Evolutionary conservation across 2,888 invertebrate genomes (phyloP).

Genomic region (Ennomos quercinarius): DNA sequence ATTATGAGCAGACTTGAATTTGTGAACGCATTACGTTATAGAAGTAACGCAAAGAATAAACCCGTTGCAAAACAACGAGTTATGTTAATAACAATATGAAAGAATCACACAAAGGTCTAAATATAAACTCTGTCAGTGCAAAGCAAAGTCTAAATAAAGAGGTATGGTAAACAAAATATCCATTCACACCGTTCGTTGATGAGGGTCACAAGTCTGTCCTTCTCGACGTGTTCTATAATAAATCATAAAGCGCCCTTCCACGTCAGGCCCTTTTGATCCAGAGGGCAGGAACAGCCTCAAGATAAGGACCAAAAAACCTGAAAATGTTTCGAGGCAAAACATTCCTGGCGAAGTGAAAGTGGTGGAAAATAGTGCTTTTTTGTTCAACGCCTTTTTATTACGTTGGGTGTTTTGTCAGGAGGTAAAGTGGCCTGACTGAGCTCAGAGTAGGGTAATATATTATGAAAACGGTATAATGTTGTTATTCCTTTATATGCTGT

Average conservation of each 20-base stretch:
- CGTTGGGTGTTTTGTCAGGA: conserved; percentile 7
- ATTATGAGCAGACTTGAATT: no score
- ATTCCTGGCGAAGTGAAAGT: conserved; percentile 16
- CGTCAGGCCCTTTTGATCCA: conserved; percentile 33
- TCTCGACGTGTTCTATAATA: conserved; percentile 35
- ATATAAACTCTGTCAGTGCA: conserved; percentile 12
- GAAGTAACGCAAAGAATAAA: no score
- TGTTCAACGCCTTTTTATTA: conserved; percentile 6
- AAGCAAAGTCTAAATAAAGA: conserved; percentile 28
- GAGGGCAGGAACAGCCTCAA: conserved; percentile 14
- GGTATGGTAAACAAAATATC: conserved; percentile 34
- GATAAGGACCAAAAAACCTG: conserved; percentile 21
- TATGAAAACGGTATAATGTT: no score
- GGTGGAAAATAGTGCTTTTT: conserved; percentile 19
- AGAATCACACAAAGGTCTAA: neutral
- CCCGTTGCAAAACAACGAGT: no score
- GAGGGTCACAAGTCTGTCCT: conserved; percentile 33
- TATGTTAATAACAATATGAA: no score
- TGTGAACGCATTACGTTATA: no score
- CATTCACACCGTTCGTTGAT: conserved; percentile 29
- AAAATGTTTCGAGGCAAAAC: conserved; percentile 15
- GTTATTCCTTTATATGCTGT: no score
- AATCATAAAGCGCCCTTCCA: conserved; percentile 37
- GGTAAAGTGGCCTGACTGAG: no score
- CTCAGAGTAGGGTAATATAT: no score